A percentile compares a stretch with the other conserved stretches of the same genome.
These are phyloP conservation scores for Drosophila arizonae DNA, from an alignment of 1,140 invertebrate species.

Conservation along the genomic window DNA sequence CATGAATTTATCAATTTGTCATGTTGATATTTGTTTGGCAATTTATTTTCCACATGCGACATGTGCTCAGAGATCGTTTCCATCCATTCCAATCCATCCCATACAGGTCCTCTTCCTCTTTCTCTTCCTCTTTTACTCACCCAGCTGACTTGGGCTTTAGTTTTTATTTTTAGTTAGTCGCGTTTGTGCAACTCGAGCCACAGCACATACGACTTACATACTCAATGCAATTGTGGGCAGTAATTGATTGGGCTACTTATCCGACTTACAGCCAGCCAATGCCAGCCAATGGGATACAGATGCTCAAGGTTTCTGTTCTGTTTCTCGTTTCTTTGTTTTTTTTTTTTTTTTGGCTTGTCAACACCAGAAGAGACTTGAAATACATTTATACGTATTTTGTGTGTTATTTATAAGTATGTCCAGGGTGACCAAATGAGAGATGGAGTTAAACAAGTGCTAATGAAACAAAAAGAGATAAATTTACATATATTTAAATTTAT, in stretches of 20 bases:
- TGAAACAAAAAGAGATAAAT: neutral
- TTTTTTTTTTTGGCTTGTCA: slow-evolving; percentile 4
- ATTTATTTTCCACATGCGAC: slow-evolving; percentile 74
- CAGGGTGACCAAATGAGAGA: too few species aligned
- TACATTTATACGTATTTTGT: neutral
- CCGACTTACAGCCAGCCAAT: slow-evolving; percentile 33
- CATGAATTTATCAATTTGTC: slow-evolving; percentile 82
- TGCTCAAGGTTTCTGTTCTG: slow-evolving; percentile 15
- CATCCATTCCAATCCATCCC: slow-evolving; percentile 33
- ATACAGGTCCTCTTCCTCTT: neutral
- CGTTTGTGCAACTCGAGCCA: slow-evolving; percentile 26
- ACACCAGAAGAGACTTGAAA: slow-evolving; percentile 1
- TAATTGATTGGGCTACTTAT: slow-evolving; percentile 74
- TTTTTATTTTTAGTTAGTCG: slow-evolving; percentile 56
- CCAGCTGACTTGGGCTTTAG: slow-evolving; percentile 31
- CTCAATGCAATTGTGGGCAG: slow-evolving; percentile 66
- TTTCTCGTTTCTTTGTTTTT: too few species aligned
- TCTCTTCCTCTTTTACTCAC: neutral
- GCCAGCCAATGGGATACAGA: slow-evolving; percentile 30
- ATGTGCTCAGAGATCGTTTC: slow-evolving; percentile 31
- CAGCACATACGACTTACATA: slow-evolving; percentile 7
- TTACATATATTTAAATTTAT: too few species aligned
- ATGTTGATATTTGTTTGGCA: slow-evolving; percentile 82
- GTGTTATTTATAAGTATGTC: too few species aligned
- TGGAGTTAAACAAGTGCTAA: too few species aligned